Conservation (phyloP, 2,797 vertebrate species). For the Smutsia gigantea region DNA sequence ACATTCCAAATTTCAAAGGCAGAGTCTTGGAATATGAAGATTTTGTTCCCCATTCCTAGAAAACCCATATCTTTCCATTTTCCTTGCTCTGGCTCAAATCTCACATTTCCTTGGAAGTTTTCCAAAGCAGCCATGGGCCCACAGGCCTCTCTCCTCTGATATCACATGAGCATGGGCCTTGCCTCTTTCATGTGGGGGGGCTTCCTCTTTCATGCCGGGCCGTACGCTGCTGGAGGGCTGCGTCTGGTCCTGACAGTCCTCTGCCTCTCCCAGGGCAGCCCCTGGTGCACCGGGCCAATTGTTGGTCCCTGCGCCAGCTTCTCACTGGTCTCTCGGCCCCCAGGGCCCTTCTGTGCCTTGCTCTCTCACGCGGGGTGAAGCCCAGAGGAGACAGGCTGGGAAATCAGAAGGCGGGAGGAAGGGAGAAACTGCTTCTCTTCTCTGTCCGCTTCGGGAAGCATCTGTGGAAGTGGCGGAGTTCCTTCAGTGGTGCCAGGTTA, state of each 20-base stretch:
- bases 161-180: neutral
- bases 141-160: neutral
- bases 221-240: neutral
- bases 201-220: neutral
- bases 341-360: neutral
- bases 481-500: neutral
- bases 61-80: neutral
- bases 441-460: neutral
- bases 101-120: neutral
- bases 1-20: neutral
- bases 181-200: neutral
- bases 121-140: neutral
- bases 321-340: neutral
- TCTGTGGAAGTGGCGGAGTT: neutral
- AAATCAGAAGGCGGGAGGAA: neutral
- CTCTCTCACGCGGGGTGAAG: neutral
- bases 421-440: neutral
- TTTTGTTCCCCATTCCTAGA: neutral
- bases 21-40: neutral
- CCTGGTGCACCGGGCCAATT: neutral
- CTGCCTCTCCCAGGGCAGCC: neutral
- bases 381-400: neutral
- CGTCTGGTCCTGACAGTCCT: neutral
- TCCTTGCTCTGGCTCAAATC: neutral
- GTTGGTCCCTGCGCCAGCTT: neutral